phyloP scores from a whole-genome alignment of 1,140 invertebrate genomes.

The Cotesia chilonis region DNA sequence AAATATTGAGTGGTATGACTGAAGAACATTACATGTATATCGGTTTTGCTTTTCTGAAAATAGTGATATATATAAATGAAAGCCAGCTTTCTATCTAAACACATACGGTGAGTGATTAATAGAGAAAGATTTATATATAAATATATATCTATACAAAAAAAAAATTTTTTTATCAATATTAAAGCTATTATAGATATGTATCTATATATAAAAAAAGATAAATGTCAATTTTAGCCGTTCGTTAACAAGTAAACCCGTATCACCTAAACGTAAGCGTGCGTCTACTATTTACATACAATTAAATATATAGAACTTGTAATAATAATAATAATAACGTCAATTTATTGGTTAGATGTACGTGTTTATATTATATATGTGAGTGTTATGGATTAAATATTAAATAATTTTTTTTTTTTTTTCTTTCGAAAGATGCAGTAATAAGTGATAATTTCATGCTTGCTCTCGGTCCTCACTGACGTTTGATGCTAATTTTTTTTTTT shows the following conservation, averaged over 20 bases:
- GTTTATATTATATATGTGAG: constrained; percentile 8
- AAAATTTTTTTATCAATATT: neutral
- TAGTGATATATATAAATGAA: constrained; percentile 26
- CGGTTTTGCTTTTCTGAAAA: neutral
- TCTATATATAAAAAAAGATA: neutral
- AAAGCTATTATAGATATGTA: neutral
- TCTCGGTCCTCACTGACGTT: neutral
- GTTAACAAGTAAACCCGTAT: constrained; percentile 55
- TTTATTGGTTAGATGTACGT: constrained; percentile 22
- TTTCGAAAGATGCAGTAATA: constrained; percentile 51
- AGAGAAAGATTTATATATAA: constrained; percentile 41
- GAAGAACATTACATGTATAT: neutral
- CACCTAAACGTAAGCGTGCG: constrained; percentile 61
- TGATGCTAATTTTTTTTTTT: neutral
- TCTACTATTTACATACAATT: constrained; percentile 62
- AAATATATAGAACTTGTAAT: constrained; percentile 34
- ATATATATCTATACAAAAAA: constrained; percentile 18
- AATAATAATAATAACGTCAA: neutral
- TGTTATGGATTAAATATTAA: neutral
- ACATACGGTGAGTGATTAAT: constrained; percentile 57
- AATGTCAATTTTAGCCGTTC: constrained; percentile 45
- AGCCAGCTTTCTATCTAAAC: constrained; percentile 59
- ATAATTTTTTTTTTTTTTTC: neutral
- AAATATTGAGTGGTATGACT: constrained; percentile 4
- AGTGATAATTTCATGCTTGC: constrained; percentile 49